Percentiles rank a stretch among this genome's conserved stretches.
These are phyloP conservation scores for Urechis unicinctus DNA, from an alignment of 2,888 invertebrate species.

Conservation along the genomic window DNA sequence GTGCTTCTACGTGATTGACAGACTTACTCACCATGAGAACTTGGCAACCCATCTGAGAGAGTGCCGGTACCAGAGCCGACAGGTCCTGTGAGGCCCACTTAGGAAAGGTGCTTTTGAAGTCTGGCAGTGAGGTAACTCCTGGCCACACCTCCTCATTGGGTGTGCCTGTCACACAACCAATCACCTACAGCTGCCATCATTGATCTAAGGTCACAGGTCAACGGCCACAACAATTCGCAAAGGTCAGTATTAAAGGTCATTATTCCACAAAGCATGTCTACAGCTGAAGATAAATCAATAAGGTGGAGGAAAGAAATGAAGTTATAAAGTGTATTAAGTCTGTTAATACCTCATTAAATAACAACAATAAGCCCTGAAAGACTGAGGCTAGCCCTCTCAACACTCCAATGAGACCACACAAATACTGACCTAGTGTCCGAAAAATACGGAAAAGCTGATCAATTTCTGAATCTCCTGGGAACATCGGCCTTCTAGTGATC, in stretches of 20 bases:
- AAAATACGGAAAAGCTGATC: slow-evolving; percentile 97
- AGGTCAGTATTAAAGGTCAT: too few species aligned
- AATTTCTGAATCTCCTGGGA: slow-evolving; percentile 97
- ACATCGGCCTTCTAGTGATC: slow-evolving; percentile 74
- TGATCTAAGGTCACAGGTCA: too few species aligned
- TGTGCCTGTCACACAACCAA: slow-evolving; percentile 63
- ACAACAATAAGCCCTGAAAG: too few species aligned
- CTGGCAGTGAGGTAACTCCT: slow-evolving; percentile 74
- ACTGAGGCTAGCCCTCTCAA: too few species aligned
- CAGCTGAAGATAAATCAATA: too few species aligned
- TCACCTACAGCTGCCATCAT: not conserved
- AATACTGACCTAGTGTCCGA: slow-evolving; percentile 52
- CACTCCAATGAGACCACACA: too few species aligned
- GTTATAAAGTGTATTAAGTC: too few species aligned
- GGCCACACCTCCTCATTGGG: slow-evolving; percentile 82
- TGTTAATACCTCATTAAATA: too few species aligned
- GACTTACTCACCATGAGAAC: slow-evolving; percentile 61
- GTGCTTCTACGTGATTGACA: not conserved
- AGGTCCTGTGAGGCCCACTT: slow-evolving; percentile 65
- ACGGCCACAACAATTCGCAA: too few species aligned
- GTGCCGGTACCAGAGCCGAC: slow-evolving; percentile 27
- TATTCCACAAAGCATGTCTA: too few species aligned
- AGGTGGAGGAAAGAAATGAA: too few species aligned
- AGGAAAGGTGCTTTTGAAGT: slow-evolving; percentile 87
- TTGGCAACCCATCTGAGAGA: slow-evolving; percentile 60